Evolutionary conservation across 2,113 vertebrate genomes (phyloP).

Genomic region (Ascaphus truei): DNA sequence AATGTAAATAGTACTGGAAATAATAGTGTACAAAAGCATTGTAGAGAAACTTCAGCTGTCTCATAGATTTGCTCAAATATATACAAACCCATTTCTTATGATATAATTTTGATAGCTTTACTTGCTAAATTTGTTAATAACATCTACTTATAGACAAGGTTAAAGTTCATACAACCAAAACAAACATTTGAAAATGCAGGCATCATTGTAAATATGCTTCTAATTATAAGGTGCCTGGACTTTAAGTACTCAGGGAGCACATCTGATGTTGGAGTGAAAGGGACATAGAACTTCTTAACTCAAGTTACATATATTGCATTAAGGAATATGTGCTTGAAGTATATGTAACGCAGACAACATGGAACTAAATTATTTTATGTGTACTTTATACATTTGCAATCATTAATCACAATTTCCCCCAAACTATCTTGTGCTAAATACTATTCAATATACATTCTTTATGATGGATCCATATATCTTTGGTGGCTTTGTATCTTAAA

Average conservation of each 20-base stretch:
- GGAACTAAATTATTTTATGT: conserved; percentile 2
- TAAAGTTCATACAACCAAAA: conserved; percentile 21
- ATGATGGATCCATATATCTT: too few species aligned
- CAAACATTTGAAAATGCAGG: conserved; percentile 19
- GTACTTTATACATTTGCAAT: conserved; percentile 15
- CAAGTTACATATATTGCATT: not conserved
- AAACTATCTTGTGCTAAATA: too few species aligned
- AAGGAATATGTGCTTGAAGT: conserved; percentile 6
- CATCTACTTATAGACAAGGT: conserved; percentile 28
- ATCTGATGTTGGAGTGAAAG: conserved; percentile 10
- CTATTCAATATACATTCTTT: too few species aligned
- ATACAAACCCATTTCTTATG: conserved; percentile 12
- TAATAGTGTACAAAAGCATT: too few species aligned
- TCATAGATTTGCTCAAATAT: not conserved
- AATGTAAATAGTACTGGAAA: too few species aligned
- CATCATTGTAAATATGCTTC: conserved; percentile 33
- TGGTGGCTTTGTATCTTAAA: too few species aligned
- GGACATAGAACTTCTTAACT: not conserved
- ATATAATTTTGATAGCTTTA: conserved; percentile 18
- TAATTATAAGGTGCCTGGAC: conserved; percentile 35
- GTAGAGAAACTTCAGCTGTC: not conserved
- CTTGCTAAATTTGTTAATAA: conserved; percentile 16
- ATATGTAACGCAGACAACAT: not conserved
- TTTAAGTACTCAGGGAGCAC: not conserved
- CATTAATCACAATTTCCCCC: not conserved